Evolutionary conservation across 2,113 vertebrate genomes (phyloP), one percentile per base, ranked within the genome.

Genomic region (Paraplagusia blochii): DNA sequence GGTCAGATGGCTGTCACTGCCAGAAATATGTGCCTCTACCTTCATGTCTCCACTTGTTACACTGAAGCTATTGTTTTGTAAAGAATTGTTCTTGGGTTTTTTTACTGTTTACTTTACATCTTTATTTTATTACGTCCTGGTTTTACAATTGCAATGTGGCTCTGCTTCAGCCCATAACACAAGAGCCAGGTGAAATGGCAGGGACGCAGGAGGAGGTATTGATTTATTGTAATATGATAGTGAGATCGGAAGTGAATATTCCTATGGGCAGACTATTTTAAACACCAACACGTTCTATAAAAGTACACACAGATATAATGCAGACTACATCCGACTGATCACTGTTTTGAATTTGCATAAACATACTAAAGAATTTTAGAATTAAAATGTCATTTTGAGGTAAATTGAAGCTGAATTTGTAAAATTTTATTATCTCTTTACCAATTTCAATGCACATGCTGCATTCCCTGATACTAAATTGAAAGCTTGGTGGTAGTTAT

Each of bases 1-100:
- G 72, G 67, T 82, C 66, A 47, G 56, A 72, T 77, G 60, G 58
- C 58, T 56, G 44, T 58, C 65, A 44, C 64, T 44, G 54, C 47
- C 45, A 46, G 57, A 22, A 38, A 29, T 8, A 8, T 53, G 58
- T 16, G 19, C 14, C n/a, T n/a, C n/a, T 12, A 53, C 36, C 22
- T 29, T 6, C 29, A 54, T 7, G 7, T 47, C 58, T 45, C 63
- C 19, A 33, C 35, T 56, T 11, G n/a, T 56, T 60, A 36, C 49
- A 46, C 51, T 34, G 39, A 71, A 54, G 75, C 77, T 29, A 29
- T 2, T 4, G 22, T 29, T 29, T 6, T n/a, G n/a, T n/a, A n/a
- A n/a, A n/a, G n/a, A n/a, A n/a, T n/a, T n/a, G n/a, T n/a, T n/a
- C n/a, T n/a, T n/a, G n/a, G n/a, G n/a, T n/a, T n/a, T n/a, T n/a